phyloP scores from a whole-genome alignment of 2,113 vertebrate species.

The Macroglossus sobrinus region DNA sequence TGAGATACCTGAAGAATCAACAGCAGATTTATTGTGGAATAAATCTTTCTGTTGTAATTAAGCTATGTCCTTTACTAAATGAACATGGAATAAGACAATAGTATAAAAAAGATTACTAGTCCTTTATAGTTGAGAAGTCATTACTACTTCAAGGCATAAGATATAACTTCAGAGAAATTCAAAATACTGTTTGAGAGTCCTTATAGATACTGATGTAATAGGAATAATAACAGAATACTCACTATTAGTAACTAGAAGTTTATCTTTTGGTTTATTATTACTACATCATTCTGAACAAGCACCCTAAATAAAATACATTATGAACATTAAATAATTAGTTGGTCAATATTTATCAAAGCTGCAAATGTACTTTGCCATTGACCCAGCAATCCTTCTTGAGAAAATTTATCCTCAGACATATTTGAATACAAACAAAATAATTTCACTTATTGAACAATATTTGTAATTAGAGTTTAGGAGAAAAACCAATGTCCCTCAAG shows the following conservation, averaged over 20 bases:
- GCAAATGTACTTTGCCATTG: not conserved
- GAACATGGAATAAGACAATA: not conserved
- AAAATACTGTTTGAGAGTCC: not conserved
- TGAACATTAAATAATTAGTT: not conserved
- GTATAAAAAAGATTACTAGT: not conserved
- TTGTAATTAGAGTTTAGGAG: not conserved
- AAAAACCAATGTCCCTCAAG: not conserved
- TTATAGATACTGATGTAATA: not conserved
- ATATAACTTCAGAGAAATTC: not conserved
- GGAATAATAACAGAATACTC: conserved; percentile 9
- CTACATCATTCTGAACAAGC: not conserved
- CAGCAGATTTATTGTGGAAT: not conserved
- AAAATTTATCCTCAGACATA: not conserved
- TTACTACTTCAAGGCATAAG: not conserved
- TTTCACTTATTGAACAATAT: not conserved
- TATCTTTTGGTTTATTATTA: not conserved
- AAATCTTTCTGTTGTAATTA: not conserved
- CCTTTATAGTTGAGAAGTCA: not conserved
- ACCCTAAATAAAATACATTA: not conserved
- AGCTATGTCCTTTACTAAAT: not conserved
- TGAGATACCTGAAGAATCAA: not conserved
- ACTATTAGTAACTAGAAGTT: not conserved
- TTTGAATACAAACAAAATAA: not conserved
- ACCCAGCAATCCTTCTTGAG: not conserved
- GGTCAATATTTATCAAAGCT: not conserved